phyloP scores from a whole-genome alignment of 2,888 invertebrate species.

The Hypselothyrea guttata region DNA sequence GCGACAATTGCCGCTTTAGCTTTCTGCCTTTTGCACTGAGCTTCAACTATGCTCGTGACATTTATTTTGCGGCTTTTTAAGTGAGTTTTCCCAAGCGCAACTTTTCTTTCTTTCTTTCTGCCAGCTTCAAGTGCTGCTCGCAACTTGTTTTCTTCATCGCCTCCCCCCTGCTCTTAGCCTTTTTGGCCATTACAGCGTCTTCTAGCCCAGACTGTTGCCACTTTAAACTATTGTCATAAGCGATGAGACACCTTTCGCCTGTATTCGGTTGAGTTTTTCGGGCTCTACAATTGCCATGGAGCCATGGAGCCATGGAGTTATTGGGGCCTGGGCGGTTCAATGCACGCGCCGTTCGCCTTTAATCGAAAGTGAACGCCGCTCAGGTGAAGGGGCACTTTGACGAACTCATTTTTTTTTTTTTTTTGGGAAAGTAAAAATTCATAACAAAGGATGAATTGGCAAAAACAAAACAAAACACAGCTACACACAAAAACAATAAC shows the following conservation, averaged over 20 bases:
- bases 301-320: constrained; percentile 12
- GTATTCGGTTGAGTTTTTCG: constrained; percentile 4
- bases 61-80: constrained; percentile 66
- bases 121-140: constrained; percentile 68
- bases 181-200: background rate
- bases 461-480: constrained; percentile 31
- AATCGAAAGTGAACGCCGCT: constrained; percentile 39
- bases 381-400: constrained; percentile 18
- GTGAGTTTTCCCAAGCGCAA: constrained; percentile 28
- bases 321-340: constrained; percentile 50
- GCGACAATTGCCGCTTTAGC: constrained; percentile 70
- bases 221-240: constrained; percentile 42
- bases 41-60: constrained; percentile 67
- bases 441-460: constrained; percentile 52
- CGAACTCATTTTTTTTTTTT: background rate
- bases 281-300: too few species aligned
- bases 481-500: constrained; percentile 6
- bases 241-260: constrained; percentile 69
- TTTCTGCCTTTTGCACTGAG: constrained; percentile 25
- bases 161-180: constrained; percentile 5
- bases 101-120: constrained; percentile 38
- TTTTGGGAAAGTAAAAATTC: constrained; percentile 56
- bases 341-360: constrained; percentile 49
- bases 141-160: constrained; percentile 59
- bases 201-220: too few species aligned